Evolutionary conservation across 2,797 vertebrate species (phyloP).

Genomic region (Sebastes miniatus): DNA sequence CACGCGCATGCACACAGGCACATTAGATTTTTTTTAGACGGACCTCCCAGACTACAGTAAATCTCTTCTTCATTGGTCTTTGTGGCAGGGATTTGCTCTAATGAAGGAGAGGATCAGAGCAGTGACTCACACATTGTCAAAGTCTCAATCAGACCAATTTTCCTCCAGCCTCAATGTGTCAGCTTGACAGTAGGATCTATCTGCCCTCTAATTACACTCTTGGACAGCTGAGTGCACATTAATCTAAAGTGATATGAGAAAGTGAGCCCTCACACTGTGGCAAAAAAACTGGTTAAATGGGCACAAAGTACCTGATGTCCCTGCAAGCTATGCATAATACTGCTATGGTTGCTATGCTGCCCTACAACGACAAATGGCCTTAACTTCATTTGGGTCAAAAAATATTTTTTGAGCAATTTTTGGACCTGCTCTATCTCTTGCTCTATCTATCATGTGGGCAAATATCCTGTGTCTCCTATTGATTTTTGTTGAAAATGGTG

Average conservation of each 20-base stretch:
- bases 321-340: neutral
- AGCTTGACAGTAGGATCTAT: conserved; percentile 34
- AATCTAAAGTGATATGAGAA: conserved; percentile 12
- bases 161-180: conserved; percentile 27
- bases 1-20: conserved; percentile 8
- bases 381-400: neutral
- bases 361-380: neutral
- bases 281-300: conserved; percentile 26
- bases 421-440: neutral
- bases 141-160: conserved; percentile 63
- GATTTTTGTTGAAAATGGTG: neutral
- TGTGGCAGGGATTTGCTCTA: conserved; percentile 69
- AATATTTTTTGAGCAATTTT: neutral
- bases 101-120: conserved; percentile 72
- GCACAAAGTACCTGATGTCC: neutral
- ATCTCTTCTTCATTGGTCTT: conserved; percentile 64
- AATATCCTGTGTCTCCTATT: neutral
- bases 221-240: conserved; percentile 53
- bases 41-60: conserved; percentile 71
- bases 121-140: conserved; percentile 61
- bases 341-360: neutral
- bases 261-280: neutral
- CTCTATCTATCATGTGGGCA: neutral
- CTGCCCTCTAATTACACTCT: conserved; percentile 41
- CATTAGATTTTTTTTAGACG: conserved; percentile 34